A percentile compares a stretch with the other conserved stretches of the same genome.
phyloP scores from a whole-genome alignment of 1,140 invertebrate species.

The Panagrolaimus sp. region DNA sequence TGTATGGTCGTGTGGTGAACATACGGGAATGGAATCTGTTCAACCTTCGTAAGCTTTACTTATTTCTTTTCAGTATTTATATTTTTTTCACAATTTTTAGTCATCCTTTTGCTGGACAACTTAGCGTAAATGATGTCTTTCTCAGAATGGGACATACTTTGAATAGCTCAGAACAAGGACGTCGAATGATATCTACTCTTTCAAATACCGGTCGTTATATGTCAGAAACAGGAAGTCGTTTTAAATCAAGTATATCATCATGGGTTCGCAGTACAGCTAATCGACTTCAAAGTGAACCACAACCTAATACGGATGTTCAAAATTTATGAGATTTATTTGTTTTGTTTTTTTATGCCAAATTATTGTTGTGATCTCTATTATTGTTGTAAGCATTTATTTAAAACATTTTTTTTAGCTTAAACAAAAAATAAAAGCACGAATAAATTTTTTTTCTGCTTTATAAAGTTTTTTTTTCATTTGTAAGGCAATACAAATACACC shows the following conservation, averaged over 20 bases:
- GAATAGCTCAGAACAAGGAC: slow-evolving; percentile 83
- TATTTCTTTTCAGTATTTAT: not conserved
- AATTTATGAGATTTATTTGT: no score
- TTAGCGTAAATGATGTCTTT: slow-evolving; percentile 89
- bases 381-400: no score
- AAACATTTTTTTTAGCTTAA: no score
- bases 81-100: slow-evolving; percentile 49
- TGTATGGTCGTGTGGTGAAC: slow-evolving; percentile 67
- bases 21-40: slow-evolving; percentile 58
- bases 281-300: not conserved
- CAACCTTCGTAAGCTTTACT: slow-evolving; percentile 55
- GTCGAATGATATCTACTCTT: slow-evolving; percentile 85
- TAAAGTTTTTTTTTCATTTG: no score
- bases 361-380: no score
- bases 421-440: no score
- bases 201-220: slow-evolving; percentile 80
- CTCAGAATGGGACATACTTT: slow-evolving; percentile 81
- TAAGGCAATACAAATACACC: no score
- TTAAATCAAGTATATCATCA: slow-evolving; percentile 44
- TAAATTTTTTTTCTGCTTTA: no score
- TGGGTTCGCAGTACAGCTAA: slow-evolving; percentile 22
- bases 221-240: slow-evolving; percentile 71
- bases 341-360: no score
- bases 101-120: slow-evolving; percentile 83
- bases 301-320: no score